Evolutionary conservation across 2,888 invertebrate genomes (phyloP).

Genomic region (Priocnemis perturbator): DNA sequence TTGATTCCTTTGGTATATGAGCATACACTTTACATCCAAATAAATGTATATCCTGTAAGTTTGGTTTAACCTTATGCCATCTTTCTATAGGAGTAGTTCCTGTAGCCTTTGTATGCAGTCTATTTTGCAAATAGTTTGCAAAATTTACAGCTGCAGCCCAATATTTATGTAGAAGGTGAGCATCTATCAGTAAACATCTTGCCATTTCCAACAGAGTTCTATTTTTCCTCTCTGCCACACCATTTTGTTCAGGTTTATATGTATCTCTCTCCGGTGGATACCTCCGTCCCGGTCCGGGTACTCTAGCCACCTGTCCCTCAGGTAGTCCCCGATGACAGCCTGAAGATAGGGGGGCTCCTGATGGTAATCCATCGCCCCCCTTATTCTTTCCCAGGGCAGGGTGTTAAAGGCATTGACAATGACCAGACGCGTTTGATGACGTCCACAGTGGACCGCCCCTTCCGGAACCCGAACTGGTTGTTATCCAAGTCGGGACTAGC

Average conservation of each 20-base stretch:
- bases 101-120: slow-evolving; percentile 34
- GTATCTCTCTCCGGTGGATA: too few species aligned
- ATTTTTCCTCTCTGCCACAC: slow-evolving; percentile 52
- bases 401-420: too few species aligned
- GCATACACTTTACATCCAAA: slow-evolving; percentile 47
- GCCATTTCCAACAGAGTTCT: slow-evolving; percentile 46
- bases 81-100: slow-evolving; percentile 43
- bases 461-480: too few species aligned
- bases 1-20: slow-evolving; percentile 37
- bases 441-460: too few species aligned
- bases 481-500: too few species aligned
- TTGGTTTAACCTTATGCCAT: slow-evolving; percentile 41
- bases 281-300: too few species aligned
- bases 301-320: too few species aligned
- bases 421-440: too few species aligned
- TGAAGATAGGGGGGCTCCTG: too few species aligned
- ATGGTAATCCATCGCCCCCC: too few species aligned
- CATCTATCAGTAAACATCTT: slow-evolving; percentile 49
- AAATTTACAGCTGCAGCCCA: slow-evolving; percentile 52
- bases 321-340: too few species aligned
- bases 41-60: slow-evolving; percentile 33
- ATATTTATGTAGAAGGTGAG: slow-evolving; percentile 39
- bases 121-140: slow-evolving; percentile 43
- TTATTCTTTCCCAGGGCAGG: too few species aligned
- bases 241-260: slow-evolving; percentile 53